A percentile compares a stretch with the other conserved stretches of the same genome.
phyloP scores from a whole-genome alignment of 2,888 invertebrate genomes.

The Heliconius erato region DNA sequence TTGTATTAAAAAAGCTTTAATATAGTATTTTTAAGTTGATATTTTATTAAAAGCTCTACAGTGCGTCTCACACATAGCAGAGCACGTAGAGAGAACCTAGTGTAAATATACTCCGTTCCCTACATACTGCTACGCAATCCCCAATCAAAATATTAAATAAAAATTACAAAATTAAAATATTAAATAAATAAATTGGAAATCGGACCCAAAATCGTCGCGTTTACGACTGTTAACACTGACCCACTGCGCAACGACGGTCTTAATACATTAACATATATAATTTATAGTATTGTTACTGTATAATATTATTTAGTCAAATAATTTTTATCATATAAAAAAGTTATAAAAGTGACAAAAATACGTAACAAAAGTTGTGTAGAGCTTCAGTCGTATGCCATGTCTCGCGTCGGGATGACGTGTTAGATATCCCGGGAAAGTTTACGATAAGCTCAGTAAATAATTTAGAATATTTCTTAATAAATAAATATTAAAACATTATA shows the following conservation, averaged over 20 bases:
- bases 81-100: no score
- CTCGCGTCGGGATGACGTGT: constrained; percentile 18
- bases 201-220: no score
- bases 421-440: constrained; percentile 6
- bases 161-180: no score
- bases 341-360: not conserved
- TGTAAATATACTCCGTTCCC: not conserved
- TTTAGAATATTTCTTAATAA: not conserved
- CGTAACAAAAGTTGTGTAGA: not conserved
- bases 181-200: no score
- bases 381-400: constrained; percentile 16
- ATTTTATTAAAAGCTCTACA: not conserved
- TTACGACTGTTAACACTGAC: no score
- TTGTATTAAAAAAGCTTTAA: not conserved
- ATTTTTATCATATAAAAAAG: not conserved
- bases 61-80: no score
- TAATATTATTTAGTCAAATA: not conserved
- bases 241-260: no score
- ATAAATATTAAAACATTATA: not conserved
- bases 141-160: no score
- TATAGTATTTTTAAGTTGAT: not conserved
- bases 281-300: no score
- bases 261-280: no score
- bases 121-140: no score
- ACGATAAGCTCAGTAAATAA: not conserved